Conservation (phyloP, 2,888 invertebrate genomes). For the Galerucella calmariensis region DNA sequence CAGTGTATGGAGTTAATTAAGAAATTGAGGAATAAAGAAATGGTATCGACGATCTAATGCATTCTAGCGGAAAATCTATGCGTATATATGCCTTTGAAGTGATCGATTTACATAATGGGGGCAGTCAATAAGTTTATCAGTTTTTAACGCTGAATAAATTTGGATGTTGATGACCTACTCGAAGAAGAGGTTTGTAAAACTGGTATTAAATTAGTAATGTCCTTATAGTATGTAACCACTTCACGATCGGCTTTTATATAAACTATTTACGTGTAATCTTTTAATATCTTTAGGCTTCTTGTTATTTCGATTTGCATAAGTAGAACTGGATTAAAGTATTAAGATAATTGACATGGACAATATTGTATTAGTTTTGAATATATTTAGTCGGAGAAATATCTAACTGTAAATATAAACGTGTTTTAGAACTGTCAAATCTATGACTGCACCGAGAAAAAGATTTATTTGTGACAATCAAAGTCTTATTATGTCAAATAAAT, state of each 20-base stretch:
- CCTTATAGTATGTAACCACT: constrained; percentile 17
- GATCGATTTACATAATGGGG: constrained; percentile 19
- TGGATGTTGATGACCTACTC: constrained; percentile 21
- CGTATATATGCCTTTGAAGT: background rate
- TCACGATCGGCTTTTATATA: constrained; percentile 7
- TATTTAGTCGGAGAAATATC: no score
- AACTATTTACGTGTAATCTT: constrained; percentile 14
- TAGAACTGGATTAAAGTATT: constrained; percentile 1
- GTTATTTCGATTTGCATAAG: constrained; percentile 5
- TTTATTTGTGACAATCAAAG: no score
- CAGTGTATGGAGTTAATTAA: constrained; percentile 4
- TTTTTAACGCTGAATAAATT: constrained; percentile 27
- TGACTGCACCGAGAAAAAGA: no score
- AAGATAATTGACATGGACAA: background rate
- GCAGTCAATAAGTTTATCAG: constrained; percentile 22
- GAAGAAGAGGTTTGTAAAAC: constrained; percentile 10
- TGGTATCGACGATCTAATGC: background rate
- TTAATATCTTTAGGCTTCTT: constrained; percentile 17
- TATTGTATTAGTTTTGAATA: background rate
- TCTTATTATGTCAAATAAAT: no score
- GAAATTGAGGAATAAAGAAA: background rate
- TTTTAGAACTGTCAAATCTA: no score
- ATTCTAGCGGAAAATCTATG: constrained; percentile 5
- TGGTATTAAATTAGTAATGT: constrained; percentile 18
- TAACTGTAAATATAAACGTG: no score